Conservation (phyloP, 2,113 vertebrate genomes). For the Phyllostomus discolor region DNA sequence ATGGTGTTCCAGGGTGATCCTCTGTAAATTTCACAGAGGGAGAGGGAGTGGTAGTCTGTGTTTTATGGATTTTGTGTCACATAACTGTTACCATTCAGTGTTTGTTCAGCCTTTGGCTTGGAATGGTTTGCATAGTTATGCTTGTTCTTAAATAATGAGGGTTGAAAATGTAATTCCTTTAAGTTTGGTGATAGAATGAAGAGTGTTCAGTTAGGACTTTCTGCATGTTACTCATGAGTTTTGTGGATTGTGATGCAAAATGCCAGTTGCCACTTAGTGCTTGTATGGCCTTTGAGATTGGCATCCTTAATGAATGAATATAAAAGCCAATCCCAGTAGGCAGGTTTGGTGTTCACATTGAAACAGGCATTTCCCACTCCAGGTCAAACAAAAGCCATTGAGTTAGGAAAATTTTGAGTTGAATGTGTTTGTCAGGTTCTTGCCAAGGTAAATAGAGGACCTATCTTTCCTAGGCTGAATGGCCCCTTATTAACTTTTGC, state of each 20-base stretch:
- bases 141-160: not conserved
- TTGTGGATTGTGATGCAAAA: not conserved
- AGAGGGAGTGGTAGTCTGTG: not conserved
- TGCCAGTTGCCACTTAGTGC: not conserved
- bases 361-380: not conserved
- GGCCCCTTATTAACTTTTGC: constrained; percentile 33
- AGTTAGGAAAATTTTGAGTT: not conserved
- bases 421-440: not conserved
- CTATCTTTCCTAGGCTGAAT: not conserved
- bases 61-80: not conserved
- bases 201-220: not conserved
- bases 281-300: not conserved
- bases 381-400: not conserved
- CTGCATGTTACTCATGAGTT: not conserved
- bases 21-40: not conserved
- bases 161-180: not conserved
- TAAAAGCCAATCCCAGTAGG: not conserved
- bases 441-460: not conserved
- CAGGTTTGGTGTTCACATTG: not conserved
- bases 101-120: not conserved
- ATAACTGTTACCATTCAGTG: not conserved
- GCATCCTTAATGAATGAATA: not conserved
- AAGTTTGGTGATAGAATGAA: not conserved
- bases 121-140: not conserved
- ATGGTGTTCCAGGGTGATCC: not conserved